Percentiles rank a stretch among this genome's conserved stretches.
These are phyloP conservation scores for Kryptolebias marmoratus DNA, from an alignment of 2,113 vertebrate genomes.

Conservation along the genomic window DNA sequence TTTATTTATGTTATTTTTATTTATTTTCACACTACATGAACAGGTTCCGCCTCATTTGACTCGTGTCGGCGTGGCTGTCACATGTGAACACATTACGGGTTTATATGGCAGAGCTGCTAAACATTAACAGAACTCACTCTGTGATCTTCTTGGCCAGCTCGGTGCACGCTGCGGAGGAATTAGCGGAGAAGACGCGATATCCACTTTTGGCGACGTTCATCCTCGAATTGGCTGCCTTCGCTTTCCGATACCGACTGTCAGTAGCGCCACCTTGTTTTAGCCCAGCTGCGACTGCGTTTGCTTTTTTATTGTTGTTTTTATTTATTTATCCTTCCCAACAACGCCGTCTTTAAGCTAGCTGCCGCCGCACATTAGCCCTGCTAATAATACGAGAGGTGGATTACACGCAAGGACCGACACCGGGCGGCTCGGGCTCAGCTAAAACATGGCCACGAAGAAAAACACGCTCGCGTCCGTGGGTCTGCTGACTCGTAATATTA, in stretches of 20 bases:
- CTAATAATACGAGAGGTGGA: background rate
- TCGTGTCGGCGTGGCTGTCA: background rate
- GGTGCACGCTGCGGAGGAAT: conserved; percentile 93
- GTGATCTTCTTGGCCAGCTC: conserved; percentile 95
- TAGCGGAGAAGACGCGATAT: conserved; percentile 94
- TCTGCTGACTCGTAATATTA: background rate
- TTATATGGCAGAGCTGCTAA: background rate
- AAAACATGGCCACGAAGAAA: background rate
- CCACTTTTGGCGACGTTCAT: conserved; percentile 95
- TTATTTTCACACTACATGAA: background rate
- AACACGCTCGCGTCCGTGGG: background rate
- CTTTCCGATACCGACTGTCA: background rate
- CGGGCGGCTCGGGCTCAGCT: background rate
- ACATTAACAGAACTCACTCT: conserved; percentile 80
- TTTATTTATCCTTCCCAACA: background rate
- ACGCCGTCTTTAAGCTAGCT: conserved; percentile 35
- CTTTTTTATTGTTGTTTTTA: too few relatives aligned
- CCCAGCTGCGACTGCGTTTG: background rate
- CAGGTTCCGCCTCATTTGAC: background rate
- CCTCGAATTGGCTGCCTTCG: conserved; percentile 25
- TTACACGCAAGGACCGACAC: background rate
- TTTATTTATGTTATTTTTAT: too few relatives aligned
- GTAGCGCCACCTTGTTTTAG: background rate
- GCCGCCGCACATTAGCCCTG: conserved; percentile 10
- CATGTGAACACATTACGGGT: background rate